Evolutionary conservation across 2,113 vertebrate species (phyloP).

Genomic region (Danionella cerebrum): DNA sequence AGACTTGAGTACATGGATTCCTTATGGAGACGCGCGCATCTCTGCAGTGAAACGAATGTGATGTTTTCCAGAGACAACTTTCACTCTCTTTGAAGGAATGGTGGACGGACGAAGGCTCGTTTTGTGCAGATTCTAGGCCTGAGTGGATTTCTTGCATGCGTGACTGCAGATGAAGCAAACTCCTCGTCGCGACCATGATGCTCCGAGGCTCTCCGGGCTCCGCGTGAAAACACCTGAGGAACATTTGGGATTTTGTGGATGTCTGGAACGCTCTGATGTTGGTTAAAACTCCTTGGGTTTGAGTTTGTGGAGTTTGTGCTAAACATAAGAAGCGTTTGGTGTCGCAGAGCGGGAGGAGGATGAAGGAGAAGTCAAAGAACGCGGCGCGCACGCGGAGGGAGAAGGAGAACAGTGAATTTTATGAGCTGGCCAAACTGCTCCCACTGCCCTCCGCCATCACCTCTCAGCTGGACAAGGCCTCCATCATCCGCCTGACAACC

Average conservation of each 20-base stretch:
- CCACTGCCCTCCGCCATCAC: conserved; percentile 97
- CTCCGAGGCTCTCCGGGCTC: background rate
- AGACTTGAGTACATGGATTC: too few relatives aligned
- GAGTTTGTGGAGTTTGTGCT: background rate
- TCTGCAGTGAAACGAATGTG: background rate
- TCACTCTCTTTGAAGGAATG: too few relatives aligned
- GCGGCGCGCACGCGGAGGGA: conserved; percentile 95
- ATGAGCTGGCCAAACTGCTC: conserved; percentile 94
- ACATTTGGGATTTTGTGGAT: background rate
- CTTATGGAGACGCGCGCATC: background rate
- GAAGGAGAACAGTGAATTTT: conserved; percentile 98
- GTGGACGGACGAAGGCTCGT: conserved; percentile 2
- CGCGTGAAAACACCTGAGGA: conserved; percentile 24
- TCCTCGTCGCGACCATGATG: conserved; percentile 7
- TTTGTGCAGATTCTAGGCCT: conserved; percentile 19
- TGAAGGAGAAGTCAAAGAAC: conserved; percentile 99
- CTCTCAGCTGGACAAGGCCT: conserved; percentile 97
- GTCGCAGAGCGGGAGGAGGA: conserved; percentile 40
- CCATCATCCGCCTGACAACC: conserved; percentile 94
- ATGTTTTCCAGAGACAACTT: background rate
- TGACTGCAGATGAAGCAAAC: conserved; percentile 66
- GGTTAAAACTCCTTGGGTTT: background rate
- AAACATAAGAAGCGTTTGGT: background rate
- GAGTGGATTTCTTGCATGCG: conserved; percentile 52
- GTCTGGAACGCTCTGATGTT: background rate